A percentile compares a stretch with the other conserved stretches of the same genome.
phyloP scores from a whole-genome alignment of 1,140 invertebrate species.

The Megathymus violae region DNA sequence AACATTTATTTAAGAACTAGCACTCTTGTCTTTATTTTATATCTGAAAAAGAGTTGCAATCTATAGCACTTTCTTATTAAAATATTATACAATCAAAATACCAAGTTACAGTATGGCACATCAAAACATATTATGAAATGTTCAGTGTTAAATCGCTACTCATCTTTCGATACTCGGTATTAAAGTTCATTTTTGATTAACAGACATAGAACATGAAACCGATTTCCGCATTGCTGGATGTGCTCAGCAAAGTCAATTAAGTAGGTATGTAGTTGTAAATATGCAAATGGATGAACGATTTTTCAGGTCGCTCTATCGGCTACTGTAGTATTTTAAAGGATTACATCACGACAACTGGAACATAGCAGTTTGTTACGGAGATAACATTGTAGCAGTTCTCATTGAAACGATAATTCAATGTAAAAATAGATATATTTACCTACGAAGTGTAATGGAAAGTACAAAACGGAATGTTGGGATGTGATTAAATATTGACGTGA shows the following conservation, averaged over 20 bases:
- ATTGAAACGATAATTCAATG: not conserved
- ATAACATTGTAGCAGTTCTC: slow-evolving; percentile 23
- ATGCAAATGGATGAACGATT: slow-evolving; percentile 52
- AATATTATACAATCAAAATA: too few relatives aligned
- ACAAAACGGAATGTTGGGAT: too few relatives aligned
- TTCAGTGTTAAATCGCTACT: not conserved
- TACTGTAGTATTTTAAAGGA: slow-evolving; percentile 21
- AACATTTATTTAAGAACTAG: too few relatives aligned
- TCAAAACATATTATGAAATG: not conserved
- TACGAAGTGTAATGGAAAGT: not conserved
- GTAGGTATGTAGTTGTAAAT: slow-evolving; percentile 55
- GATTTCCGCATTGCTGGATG: slow-evolving; percentile 28
- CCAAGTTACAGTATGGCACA: too few relatives aligned
- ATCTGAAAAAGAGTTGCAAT: too few relatives aligned
- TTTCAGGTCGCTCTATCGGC: slow-evolving; percentile 28
- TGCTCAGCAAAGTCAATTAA: slow-evolving; percentile 44
- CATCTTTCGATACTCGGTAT: not conserved
- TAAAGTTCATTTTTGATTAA: not conserved
- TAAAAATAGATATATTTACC: not conserved
- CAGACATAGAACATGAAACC: slow-evolving; percentile 6
- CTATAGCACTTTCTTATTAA: too few relatives aligned
- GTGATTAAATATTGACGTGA: too few relatives aligned
- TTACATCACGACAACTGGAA: slow-evolving; percentile 20
- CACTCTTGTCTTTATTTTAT: too few relatives aligned
- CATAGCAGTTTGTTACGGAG: slow-evolving; percentile 25